A percentile compares a stretch with the other conserved stretches of the same genome.
phyloP scores from a whole-genome alignment of 2,113 vertebrate genomes.

The Petroica traversi region DNA sequence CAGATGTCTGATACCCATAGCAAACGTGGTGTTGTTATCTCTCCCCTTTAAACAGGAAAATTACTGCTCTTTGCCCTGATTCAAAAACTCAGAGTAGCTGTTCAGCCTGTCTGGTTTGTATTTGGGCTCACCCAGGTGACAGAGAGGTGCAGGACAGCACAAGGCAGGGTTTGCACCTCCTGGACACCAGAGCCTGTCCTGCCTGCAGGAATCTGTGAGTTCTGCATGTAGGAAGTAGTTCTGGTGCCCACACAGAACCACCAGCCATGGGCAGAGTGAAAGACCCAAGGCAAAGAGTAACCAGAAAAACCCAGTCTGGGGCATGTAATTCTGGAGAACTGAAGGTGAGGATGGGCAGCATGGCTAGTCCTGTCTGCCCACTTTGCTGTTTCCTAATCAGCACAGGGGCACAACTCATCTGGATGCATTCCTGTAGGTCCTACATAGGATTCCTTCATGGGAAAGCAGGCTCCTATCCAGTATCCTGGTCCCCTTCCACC shows the following conservation, averaged over 20 bases:
- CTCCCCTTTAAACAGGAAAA: not conserved
- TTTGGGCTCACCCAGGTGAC: not conserved
- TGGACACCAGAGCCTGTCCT: not conserved
- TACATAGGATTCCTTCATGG: fast-evolving
- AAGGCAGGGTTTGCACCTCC: not conserved
- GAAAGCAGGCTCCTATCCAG: not conserved
- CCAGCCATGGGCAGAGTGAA: not conserved
- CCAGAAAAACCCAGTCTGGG: not conserved
- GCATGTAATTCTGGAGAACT: not conserved
- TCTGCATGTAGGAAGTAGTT: fast-evolving
- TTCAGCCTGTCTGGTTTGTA: not conserved
- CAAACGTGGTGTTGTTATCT: not conserved
- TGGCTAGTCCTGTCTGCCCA: not conserved
- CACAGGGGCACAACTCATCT: not conserved
- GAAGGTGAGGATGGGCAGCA: not conserved
- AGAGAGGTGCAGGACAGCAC: not conserved
- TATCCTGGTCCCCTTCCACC: not conserved
- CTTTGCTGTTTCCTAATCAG: not conserved
- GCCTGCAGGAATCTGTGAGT: not conserved
- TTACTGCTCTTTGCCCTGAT: not conserved
- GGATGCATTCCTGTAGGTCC: not conserved
- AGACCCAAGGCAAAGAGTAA: not conserved
- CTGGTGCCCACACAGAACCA: not conserved
- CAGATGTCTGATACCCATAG: not conserved
- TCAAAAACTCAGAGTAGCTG: not conserved